Conservation (phyloP, 2,888 invertebrate species). For the Scaptomyza flava region DNA sequence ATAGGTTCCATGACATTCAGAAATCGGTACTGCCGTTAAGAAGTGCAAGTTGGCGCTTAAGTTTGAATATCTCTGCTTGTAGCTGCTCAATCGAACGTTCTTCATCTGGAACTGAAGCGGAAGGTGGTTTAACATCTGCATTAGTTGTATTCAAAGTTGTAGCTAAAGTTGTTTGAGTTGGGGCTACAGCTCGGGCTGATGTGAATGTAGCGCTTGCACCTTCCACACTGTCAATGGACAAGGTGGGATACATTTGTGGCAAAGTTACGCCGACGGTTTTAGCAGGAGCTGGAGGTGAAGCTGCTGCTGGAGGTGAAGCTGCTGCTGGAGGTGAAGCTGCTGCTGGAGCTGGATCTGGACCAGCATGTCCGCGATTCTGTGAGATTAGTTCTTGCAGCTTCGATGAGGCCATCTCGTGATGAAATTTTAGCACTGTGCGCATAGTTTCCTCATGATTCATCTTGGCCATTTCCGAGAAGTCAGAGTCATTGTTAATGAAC, state of each 20-base stretch:
- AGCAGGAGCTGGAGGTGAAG: not conserved
- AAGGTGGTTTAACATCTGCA: not conserved
- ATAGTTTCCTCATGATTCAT: conserved; percentile 80
- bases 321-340: not conserved
- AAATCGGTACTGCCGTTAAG: conserved; percentile 35
- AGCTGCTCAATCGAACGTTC: conserved; percentile 59
- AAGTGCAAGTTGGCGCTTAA: conserved; percentile 75
- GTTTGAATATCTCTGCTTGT: conserved; percentile 73
- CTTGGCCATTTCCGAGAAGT: conserved; percentile 80
- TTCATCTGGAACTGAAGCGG: not conserved
- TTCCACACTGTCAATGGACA: conserved; percentile 60
- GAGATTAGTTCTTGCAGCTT: conserved; percentile 80
- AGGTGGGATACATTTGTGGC: conserved; percentile 61
- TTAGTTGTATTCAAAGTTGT: not conserved
- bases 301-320: not conserved
- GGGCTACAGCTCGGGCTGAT: too few species aligned
- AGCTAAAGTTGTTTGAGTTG: not conserved
- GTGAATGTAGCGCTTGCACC: not conserved
- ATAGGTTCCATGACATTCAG: not conserved
- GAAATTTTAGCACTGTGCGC: conserved; percentile 78
- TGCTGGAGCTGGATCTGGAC: not conserved
- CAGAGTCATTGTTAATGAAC: conserved; percentile 80
- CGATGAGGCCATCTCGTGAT: conserved; percentile 79
- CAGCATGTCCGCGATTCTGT: conserved; percentile 55
- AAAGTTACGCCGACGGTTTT: conserved; percentile 38